phyloP scores from a whole-genome alignment of 2,113 vertebrate genomes.

The Ovibos moschatus region DNA sequence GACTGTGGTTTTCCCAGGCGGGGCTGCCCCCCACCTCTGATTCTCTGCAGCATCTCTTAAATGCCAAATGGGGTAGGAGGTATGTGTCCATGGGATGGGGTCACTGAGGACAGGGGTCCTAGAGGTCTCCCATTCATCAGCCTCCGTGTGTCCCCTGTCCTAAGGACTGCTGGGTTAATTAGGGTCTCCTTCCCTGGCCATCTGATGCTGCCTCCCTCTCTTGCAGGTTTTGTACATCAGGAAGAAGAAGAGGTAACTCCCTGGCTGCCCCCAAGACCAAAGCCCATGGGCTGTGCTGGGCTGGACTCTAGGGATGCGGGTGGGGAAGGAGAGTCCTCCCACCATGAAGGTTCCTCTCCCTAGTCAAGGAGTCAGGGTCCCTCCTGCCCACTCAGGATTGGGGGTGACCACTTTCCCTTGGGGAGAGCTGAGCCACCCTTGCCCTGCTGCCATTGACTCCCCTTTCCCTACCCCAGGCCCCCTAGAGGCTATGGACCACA shows the following conservation, averaged over 20 bases:
- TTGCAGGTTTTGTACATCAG: slow-evolving; percentile 95
- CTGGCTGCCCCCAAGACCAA: background rate
- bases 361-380: background rate
- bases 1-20: background rate
- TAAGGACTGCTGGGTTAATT: background rate
- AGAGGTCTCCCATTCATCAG: background rate
- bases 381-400: background rate
- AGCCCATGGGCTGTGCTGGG: background rate
- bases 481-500: background rate
- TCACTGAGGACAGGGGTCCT: background rate
- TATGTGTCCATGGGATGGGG: background rate
- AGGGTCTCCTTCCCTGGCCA: background rate
- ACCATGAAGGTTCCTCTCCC: background rate
- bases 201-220: slow-evolving; percentile 64
- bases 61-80: background rate
- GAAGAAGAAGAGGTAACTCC: slow-evolving; percentile 93
- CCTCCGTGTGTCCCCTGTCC: background rate
- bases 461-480: too few relatives aligned
- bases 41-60: background rate
- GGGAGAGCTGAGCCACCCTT: background rate
- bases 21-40: background rate
- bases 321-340: background rate
- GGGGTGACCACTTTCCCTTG: background rate
- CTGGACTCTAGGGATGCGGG: background rate
- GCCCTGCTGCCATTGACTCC: background rate